phyloP scores from a whole-genome alignment of 1,140 invertebrate species.

The Frieseomelitta varia region DNA sequence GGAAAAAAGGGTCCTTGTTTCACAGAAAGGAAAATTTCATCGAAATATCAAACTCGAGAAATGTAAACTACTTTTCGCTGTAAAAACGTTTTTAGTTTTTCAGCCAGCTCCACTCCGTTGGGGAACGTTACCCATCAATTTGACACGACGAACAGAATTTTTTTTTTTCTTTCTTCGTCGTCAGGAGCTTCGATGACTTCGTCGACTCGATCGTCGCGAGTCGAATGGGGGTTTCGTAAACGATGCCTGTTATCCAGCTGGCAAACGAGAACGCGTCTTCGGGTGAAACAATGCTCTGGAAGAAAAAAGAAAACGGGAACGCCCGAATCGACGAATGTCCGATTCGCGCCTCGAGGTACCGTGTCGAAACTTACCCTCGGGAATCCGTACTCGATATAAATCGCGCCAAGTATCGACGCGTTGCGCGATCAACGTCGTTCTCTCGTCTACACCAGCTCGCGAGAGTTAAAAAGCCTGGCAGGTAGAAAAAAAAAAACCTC shows the following conservation, averaged over 20 bases:
- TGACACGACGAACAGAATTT: constrained; percentile 5
- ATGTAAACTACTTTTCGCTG: no score
- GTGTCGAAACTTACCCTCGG: no score
- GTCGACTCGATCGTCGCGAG: neutral
- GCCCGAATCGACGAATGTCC: constrained; percentile 32
- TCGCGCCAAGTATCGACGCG: no score
- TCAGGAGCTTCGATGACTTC: neutral
- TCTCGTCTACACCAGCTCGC: neutral
- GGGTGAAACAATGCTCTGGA: constrained; percentile 41
- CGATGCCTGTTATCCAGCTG: constrained; percentile 36
- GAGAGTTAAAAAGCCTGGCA: neutral
- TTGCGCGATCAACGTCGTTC: no score
- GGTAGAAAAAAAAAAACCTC: neutral
- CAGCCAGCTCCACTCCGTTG: no score
- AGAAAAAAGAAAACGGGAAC: neutral
- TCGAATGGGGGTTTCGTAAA: constrained; percentile 9
- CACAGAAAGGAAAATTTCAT: no score
- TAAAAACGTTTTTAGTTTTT: no score
- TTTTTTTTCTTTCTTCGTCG: neutral
- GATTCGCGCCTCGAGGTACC: neutral
- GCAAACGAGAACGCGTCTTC: constrained; percentile 32
- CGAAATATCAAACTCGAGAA: no score
- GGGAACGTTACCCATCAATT: neutral
- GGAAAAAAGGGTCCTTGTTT: no score
- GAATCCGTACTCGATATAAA: no score